Base-by-base conservation (phyloP, 2,888 invertebrate genomes). In the Drosophila rellima region DNA sequence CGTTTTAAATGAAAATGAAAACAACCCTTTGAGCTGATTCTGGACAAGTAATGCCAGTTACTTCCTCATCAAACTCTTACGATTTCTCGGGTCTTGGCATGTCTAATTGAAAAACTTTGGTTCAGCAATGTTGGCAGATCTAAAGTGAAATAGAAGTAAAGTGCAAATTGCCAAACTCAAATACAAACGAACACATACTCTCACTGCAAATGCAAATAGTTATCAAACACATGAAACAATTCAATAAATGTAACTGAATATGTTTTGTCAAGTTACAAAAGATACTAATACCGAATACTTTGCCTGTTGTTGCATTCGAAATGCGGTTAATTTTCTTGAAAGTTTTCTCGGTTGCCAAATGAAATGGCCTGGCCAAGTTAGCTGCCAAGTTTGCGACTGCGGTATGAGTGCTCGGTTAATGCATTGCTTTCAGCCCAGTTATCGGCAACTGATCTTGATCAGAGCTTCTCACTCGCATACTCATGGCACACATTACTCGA, bases 91-190 rank as follows among this genome's bases (percentile, higher is more conserved):
- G 50, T 42, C 52, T 48, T 78, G 80, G 80, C 71, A 80, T 76
- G 50, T 82, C 72, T 84, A 88, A 84, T 84, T 84, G 88, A 80
- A 88, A 83, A 84, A 84, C 80, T 84, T 84, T 80, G 50, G 18
- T 57, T 54, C 54, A 64, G 67, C 63, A 71, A 67, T 67, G 64
- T 57, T 71, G 54, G 56, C 57, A 68, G 39, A 60, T 55, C 44
- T 26, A 57, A 68, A 51, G 65, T 70, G 65, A 67, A 70, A 62
- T 57, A 54, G 57, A 60, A 42, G 52, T 62, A 63, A 56, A 79
- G 77, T 78, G 68, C 60, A 86, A 81, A 79, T 81, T 74, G 71
- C 74, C 69, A 70, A 80, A 78, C 79, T 72, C 82, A 75, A 82
- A 78, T 54, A 78, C 37, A 65, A 62, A 66, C 44, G 51, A 29